Evolutionary conservation across 2,797 vertebrate genomes (phyloP).

Genomic region (Chloroceryle inda): DNA sequence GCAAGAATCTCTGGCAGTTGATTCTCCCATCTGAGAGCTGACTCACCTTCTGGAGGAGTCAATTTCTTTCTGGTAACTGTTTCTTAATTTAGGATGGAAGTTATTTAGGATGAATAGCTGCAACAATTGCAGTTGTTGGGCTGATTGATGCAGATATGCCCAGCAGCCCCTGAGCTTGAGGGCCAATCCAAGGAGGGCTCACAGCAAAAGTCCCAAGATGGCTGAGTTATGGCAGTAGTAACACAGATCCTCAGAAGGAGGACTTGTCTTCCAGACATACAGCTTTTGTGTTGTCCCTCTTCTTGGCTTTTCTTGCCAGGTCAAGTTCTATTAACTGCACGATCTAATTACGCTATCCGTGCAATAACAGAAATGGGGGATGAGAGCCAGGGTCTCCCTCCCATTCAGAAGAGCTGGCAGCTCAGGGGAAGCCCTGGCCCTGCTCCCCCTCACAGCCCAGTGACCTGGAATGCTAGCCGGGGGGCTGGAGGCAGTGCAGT

Average conservation of each 20-base stretch:
- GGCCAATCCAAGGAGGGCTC: not conserved
- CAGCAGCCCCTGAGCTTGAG: not conserved
- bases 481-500: not conserved
- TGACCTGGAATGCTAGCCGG: accelerated
- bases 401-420: not conserved
- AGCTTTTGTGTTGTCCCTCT: not conserved
- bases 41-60: not conserved
- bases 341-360: not conserved
- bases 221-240: not conserved
- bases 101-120: not conserved
- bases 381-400: not conserved
- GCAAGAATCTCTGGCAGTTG: not conserved
- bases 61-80: not conserved
- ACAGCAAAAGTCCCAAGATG: not conserved
- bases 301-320: not conserved
- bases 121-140: not conserved
- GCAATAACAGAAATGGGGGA: not conserved
- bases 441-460: not conserved
- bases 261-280: not conserved
- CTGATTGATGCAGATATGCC: not conserved
- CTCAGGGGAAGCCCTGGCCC: not conserved
- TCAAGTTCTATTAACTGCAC: not conserved
- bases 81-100: not conserved
- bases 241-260: not conserved
- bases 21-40: not conserved